Base-by-base conservation (phyloP, 1,140 invertebrate genomes). In the Drosophila gunungcola region DNA sequence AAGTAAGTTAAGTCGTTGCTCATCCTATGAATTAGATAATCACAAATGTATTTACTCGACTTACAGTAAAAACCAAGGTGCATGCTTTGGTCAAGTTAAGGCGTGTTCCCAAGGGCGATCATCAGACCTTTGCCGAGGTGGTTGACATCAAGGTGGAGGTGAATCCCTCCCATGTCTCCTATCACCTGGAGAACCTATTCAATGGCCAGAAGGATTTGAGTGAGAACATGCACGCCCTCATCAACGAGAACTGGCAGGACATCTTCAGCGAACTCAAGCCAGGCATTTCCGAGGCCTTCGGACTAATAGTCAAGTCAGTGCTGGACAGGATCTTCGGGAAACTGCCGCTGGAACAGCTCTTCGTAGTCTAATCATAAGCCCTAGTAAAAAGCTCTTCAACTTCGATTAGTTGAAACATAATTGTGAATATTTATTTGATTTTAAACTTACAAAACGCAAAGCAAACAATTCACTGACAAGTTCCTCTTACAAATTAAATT, bases 231-330 rank as follows among this genome's bases (percentile, higher is more conserved):
- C 90, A 92, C 48, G 29, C 25, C 4, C 90, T 93, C 42, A 69
- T 93, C 53, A 93, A 93, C 56, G 92, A 93, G 36, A 93, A 93
- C 72, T 94, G 93, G 93, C 12, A 62, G 32, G 92, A 93, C 3
- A 92, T 94, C 21, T 92, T 92, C 12, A 78, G 78, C 57, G 93
- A 94, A 65, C 73, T 94, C 9, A 91, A 91, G 51, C 78, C 83
- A 1, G 90, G 93, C 3, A 93, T 94, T 13, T 92, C 93, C 60
- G 84, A 91, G 43, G 93, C 93, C 1, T 92, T 94, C 51, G 92
- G 83, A 0, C 55, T 90, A 13, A 93, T 94, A 41, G 92, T 93
- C 53, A 91, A 91, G 36, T 84, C 93, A 3, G 81, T 94, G 29
- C 63, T 93, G 1, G 93, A 93, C 67, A 80, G 92, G 52, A 83